phyloP scores from a whole-genome alignment of 1,140 invertebrate genomes.

The Pseudomyrmex pallidus region DNA sequence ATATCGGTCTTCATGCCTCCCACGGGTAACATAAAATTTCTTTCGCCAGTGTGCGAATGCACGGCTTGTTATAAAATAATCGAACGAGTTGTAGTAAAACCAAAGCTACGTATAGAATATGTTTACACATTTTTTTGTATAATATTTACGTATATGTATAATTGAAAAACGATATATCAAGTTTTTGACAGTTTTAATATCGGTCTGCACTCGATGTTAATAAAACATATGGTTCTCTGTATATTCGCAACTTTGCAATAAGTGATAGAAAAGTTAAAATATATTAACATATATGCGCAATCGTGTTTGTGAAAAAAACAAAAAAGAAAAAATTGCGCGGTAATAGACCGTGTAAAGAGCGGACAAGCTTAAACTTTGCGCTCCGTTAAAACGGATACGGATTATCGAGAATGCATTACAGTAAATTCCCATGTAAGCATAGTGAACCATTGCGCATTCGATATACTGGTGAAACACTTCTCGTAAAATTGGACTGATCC shows the following conservation, averaged over 20 bases:
- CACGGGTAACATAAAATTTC: constrained; percentile 73
- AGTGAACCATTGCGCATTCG: constrained; percentile 61
- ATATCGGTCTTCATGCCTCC: constrained; percentile 66
- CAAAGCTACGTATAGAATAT: background rate
- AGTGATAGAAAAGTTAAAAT: no score
- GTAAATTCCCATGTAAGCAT: constrained; percentile 74
- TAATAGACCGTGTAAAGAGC: no score
- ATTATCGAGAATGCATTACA: constrained; percentile 76
- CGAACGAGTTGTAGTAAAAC: background rate
- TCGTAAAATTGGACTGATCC: constrained; percentile 74
- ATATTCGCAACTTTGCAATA: no score
- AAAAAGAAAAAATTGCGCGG: no score
- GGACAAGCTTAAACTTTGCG: constrained; percentile 68
- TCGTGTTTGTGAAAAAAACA: no score
- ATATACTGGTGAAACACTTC: constrained; percentile 61
- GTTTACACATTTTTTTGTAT: background rate
- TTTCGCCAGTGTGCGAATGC: constrained; percentile 31
- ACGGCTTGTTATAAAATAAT: constrained; percentile 50
- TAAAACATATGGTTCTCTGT: no score
- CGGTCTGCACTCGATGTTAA: background rate
- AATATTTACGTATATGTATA: no score
- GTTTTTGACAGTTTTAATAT: background rate
- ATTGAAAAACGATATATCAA: no score
- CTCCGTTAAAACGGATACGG: constrained; percentile 73
- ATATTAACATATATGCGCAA: no score